These are phyloP conservation scores for Amyelois transitella DNA, from an alignment of 1,140 invertebrate species.

Conservation along the genomic window DNA sequence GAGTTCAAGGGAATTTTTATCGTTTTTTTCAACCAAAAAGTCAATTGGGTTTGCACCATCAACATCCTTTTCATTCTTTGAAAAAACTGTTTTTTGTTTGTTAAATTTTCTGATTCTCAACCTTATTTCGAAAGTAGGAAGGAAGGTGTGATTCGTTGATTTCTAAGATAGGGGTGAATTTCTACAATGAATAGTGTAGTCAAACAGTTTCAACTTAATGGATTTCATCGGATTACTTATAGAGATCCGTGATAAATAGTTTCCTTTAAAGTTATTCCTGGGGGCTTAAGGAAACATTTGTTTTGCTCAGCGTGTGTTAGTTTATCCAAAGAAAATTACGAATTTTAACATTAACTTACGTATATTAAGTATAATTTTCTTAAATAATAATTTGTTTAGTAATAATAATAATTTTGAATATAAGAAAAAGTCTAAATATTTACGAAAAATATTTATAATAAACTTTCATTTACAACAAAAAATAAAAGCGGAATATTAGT, in stretches of 20 bases:
- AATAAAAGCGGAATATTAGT: too few relatives aligned
- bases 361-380: too few relatives aligned
- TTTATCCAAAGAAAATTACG: not conserved
- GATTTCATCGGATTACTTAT: not conserved
- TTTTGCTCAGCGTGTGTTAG: not conserved
- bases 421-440: too few relatives aligned
- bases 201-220: not conserved
- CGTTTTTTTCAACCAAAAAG: constrained; percentile 23
- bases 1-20: constrained; percentile 27
- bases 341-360: too few relatives aligned
- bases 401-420: too few relatives aligned
- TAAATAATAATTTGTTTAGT: too few relatives aligned
- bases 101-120: not conserved
- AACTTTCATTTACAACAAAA: too few relatives aligned
- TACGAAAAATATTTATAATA: too few relatives aligned
- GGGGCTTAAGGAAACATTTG: not conserved
- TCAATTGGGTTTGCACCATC: constrained; percentile 27
- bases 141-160: not conserved
- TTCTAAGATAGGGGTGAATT: not conserved
- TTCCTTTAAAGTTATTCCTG: not conserved
- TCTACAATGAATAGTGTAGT: not conserved
- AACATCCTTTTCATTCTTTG: not conserved
- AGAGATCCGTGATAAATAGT: not conserved
- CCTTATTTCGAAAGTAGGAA: not conserved
- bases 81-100: not conserved